Percentiles rank a stretch among this genome's conserved stretches.
These are phyloP conservation scores for Poecilia velifera DNA, from an alignment of 2,797 vertebrate genomes.

Conservation along the genomic window DNA sequence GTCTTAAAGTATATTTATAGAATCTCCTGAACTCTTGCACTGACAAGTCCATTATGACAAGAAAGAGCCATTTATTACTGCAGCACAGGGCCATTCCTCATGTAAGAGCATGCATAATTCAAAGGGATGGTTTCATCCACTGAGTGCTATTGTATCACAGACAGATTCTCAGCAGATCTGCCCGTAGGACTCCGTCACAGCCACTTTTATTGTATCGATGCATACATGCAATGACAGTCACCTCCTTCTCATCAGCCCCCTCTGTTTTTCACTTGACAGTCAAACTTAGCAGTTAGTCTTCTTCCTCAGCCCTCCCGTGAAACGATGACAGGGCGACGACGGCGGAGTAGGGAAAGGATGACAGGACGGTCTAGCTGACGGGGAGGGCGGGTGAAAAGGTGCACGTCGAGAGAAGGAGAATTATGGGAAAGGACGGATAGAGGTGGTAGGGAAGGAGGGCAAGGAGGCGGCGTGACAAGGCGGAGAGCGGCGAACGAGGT, in stretches of 20 bases:
- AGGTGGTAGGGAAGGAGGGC: conserved; percentile 18
- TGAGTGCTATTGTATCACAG: conserved; percentile 28
- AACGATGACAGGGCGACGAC: conserved; percentile 39
- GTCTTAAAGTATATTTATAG: conserved; percentile 41
- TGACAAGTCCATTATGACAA: conserved; percentile 25
- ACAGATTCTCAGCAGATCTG: conserved; percentile 21
- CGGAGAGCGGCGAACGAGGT: conserved; percentile 39
- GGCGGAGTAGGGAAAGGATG: conserved; percentile 5
- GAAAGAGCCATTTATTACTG: conserved; percentile 29
- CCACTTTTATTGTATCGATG: conserved; percentile 44
- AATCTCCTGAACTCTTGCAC: conserved; percentile 24
- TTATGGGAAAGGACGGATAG: conserved; percentile 51
- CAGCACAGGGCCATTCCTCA: conserved; percentile 6
- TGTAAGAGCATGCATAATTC: conserved; percentile 20
- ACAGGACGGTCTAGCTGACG: conserved; percentile 2
- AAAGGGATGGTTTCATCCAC: conserved; percentile 17
- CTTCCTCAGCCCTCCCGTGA: conserved; percentile 46
- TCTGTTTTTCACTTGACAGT: conserved; percentile 57
- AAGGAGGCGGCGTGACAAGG: conserved; percentile 44
- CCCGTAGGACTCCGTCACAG: conserved; percentile 13
- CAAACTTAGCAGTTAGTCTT: conserved; percentile 52
- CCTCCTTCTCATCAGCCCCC: conserved; percentile 43
- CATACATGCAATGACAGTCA: conserved; percentile 40
- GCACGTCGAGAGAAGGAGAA: conserved; percentile 56
- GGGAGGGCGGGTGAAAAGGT: conserved; percentile 48